A percentile compares a stretch with the other conserved stretches of the same genome.
These are phyloP conservation scores for Falco punctatus DNA, from an alignment of 2,113 vertebrate species.

Conservation along the genomic window DNA sequence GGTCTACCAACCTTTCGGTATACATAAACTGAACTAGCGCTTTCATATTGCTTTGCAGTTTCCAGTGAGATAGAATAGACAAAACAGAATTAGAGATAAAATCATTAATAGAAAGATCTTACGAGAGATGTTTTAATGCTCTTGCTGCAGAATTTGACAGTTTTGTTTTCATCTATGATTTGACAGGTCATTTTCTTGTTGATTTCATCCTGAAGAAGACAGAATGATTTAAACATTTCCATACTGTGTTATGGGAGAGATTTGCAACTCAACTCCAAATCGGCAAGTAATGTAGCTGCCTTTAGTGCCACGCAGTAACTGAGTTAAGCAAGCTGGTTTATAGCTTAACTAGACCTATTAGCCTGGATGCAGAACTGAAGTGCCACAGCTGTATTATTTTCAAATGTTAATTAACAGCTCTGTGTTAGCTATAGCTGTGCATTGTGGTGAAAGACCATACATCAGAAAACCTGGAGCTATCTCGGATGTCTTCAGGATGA, in stretches of 20 bases:
- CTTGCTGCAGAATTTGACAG: neutral
- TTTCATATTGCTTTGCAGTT: neutral
- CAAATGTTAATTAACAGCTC: neutral
- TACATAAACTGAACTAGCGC: neutral
- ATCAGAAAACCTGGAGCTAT: neutral
- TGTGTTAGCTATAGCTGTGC: neutral
- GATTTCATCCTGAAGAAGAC: neutral
- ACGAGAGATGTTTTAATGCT: neutral
- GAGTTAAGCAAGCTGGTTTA: neutral
- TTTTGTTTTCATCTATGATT: neutral
- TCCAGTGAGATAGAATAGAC: neutral
- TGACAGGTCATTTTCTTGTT: neutral
- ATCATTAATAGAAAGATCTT: neutral
- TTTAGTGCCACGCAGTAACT: neutral
- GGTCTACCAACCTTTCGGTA: neutral
- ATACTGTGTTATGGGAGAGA: fast-evolving
- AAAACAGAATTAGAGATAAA: neutral
- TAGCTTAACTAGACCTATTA: neutral
- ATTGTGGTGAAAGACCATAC: neutral
- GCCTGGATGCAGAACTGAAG: neutral
- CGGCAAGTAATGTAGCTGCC: neutral
- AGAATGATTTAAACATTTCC: neutral
- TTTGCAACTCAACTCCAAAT: neutral
- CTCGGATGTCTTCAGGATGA: neutral
- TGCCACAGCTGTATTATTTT: neutral